Conservation (phyloP, 2,888 invertebrate genomes). For the Poecilobothrus nobilitatus region DNA sequence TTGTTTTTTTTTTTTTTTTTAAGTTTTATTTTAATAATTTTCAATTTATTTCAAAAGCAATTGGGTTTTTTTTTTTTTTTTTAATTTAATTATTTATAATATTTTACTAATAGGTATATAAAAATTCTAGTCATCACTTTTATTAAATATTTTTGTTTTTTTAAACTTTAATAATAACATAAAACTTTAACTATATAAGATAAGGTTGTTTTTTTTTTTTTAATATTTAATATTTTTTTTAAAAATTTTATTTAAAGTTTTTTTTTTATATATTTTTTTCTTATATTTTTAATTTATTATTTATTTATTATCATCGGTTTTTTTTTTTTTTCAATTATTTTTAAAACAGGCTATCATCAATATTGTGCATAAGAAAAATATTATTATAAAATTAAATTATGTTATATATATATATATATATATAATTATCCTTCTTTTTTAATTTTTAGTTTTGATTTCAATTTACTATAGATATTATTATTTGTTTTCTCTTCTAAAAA, state of each 20-base stretch:
- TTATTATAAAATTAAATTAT: too few species aligned
- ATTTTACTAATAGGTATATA: conserved; percentile 14
- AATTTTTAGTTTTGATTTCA: too few species aligned
- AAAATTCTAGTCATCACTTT: conserved; percentile 13
- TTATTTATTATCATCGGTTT: background rate
- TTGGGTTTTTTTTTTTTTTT: background rate
- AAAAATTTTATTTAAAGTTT: background rate
- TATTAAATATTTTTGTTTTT: background rate
- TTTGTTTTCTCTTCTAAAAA: too few species aligned
- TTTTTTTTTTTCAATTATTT: too few species aligned
- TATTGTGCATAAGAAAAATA: too few species aligned
- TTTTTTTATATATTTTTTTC: background rate
- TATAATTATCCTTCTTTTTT: too few species aligned
- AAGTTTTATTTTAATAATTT: background rate
- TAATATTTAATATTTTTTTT: too few species aligned
- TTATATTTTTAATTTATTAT: background rate
- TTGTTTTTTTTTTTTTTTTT: too few species aligned
- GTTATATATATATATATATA: too few species aligned
- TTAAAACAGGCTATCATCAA: too few species aligned
- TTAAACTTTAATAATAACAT: background rate
- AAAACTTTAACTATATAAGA: background rate
- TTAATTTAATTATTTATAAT: background rate
- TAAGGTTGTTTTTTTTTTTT: too few species aligned
- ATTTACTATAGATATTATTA: too few species aligned
- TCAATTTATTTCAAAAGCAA: conserved; percentile 12